These are phyloP conservation scores for Muntiacus reevesi DNA, from an alignment of 2,113 vertebrate species.

Conservation along the genomic window DNA sequence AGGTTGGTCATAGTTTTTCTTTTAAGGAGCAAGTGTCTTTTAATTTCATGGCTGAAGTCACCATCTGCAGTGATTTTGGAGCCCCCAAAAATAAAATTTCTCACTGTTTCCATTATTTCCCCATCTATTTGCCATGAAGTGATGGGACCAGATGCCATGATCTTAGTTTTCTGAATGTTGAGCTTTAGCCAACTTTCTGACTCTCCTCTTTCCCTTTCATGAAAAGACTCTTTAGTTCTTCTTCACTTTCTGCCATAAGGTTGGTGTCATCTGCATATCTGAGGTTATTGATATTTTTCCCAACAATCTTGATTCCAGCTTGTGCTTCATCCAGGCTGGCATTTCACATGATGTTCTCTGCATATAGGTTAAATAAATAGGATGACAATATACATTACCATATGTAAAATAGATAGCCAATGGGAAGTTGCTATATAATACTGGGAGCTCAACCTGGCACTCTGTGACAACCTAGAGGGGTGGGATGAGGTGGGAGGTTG, in stretches of 20 bases:
- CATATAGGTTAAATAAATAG: background rate
- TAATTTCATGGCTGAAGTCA: background rate
- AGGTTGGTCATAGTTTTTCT: background rate
- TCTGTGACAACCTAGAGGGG: no score
- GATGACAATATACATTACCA: background rate
- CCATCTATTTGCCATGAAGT: background rate
- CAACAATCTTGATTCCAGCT: background rate
- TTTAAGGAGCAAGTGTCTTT: background rate
- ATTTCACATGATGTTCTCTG: background rate
- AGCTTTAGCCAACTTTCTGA: background rate
- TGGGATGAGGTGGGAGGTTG: no score
- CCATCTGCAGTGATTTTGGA: background rate
- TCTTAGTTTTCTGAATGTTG: background rate
- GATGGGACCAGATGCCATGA: background rate
- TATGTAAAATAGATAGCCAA: no score
- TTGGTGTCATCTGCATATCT: background rate
- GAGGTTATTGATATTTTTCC: background rate
- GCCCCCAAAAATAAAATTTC: background rate
- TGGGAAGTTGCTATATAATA: no score
- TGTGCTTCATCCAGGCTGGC: background rate
- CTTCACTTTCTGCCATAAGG: background rate
- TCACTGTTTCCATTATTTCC: background rate
- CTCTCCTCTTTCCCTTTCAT: background rate
- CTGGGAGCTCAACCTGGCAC: no score
- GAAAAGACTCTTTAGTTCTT: background rate